Evolutionary conservation across 1,140 invertebrate genomes (phyloP), one percentile per base, ranked within the genome.

Genomic region (Bombus waltoni): DNA sequence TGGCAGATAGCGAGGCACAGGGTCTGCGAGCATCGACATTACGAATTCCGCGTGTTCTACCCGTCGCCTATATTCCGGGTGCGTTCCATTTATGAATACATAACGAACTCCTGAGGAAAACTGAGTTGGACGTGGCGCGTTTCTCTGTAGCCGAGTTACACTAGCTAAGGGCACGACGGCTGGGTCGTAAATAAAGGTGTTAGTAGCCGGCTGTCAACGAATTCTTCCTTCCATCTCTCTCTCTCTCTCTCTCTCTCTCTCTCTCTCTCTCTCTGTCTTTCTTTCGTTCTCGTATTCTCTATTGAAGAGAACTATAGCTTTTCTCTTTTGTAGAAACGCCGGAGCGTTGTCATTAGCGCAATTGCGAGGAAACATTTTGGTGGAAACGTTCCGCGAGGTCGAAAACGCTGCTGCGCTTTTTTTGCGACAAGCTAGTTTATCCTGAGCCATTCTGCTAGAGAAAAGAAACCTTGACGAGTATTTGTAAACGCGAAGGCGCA

Each of bases 21-120:
- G 53, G n/a, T 22, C 10, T n/a, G 66, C 38, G 5, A 59, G 68
- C 68, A 88, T 90, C 89, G 88, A 81, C 86, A 91, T 92, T 92
- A 90, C 86, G 89, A 89, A 92, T 92, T 91, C 90, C 86, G 88
- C 86, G 86, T 92, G 85, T 88, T 86, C 88, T 79, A 47, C 28
- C 68, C 88, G 85, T 85, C 84, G 83, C 81, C 89, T 89, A 89
- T 90, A 91, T 92, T 92, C 88, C 73, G 84, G 76, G 71, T 92
- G 91, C 86, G 90, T 92, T 92, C 87, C 91, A 91, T 91, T 92
- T 92, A 92, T 92, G 92, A 92, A 92, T 92, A 91, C 90, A n/a
- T 92, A 92, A 92, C 90, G 88, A 92, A 92, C 88, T 90, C 74
- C 77, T 76, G 82, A 85, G 87, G 87, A 90, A 87, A 87, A 88